Evolutionary conservation across 2,888 invertebrate species (phyloP).

Genomic region (Tuberolachnus salignus): DNA sequence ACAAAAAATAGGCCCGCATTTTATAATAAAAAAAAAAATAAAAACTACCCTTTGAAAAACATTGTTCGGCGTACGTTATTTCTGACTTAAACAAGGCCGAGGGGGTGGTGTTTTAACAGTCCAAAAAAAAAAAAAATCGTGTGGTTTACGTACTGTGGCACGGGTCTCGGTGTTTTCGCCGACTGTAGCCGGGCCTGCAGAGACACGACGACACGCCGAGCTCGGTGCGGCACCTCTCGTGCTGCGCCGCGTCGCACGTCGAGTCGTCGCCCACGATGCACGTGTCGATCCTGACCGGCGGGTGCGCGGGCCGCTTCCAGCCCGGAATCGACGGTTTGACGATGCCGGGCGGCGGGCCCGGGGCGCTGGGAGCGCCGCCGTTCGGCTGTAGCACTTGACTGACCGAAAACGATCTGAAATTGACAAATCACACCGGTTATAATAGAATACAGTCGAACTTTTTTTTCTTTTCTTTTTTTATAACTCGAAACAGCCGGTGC

Average conservation of each 20-base stretch:
- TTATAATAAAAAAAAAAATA: no score
- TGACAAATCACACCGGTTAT: background rate
- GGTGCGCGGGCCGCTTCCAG: constrained; percentile 70
- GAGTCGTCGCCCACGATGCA: constrained; percentile 92
- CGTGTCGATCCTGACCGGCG: constrained; percentile 84
- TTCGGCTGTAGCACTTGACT: constrained; percentile 49
- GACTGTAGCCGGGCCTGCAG: constrained; percentile 75
- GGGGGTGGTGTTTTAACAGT: no score
- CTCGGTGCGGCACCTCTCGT: constrained; percentile 86
- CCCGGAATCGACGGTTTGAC: constrained; percentile 47
- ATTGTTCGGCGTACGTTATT: no score
- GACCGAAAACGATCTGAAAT: constrained; percentile 54
- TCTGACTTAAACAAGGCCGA: no score
- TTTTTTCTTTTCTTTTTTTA: no score
- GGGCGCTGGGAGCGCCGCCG: background rate
- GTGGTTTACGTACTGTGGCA: constrained; percentile 71
- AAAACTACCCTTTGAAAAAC: no score
- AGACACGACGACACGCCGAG: constrained; percentile 86
- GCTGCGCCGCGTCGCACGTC: constrained; percentile 85
- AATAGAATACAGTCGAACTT: no score
- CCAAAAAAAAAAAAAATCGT: no score
- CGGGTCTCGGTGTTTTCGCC: constrained; percentile 75
- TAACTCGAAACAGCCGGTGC: no score
- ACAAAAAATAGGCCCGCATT: no score
- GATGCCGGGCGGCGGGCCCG: background rate